Base-by-base conservation (phyloP, 1,140 invertebrate genomes). In the Brachystomella parvula region DNA sequence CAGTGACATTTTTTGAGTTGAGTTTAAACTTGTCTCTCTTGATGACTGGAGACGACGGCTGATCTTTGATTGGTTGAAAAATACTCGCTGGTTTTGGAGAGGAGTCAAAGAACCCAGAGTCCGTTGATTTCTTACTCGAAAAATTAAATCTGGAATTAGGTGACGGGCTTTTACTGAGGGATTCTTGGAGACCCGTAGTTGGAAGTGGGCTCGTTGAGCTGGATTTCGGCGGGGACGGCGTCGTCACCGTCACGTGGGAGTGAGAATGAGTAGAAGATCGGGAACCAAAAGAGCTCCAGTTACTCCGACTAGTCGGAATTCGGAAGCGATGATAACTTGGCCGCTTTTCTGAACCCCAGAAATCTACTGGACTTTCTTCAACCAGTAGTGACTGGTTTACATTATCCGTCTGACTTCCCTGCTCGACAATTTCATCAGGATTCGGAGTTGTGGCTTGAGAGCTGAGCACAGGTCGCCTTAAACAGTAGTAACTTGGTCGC, bases 81-180 rank as follows among this genome's bases (percentile, higher is more conserved):
- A 12, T 44, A 9, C n/a, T 44, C 39, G 39, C 39, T 44, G 39
- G n/a, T n/a, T n/a, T n/a, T n/a, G 3, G 9, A 53, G 15, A 19
- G 12, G 49, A 53, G 12, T 53, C 49, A 24, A 26, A 53, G 49
- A 53, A 53, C 24, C 49, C 49, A 53, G 49, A 53, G 49, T 53
- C 49, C 6, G 15, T 53, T 15, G 49, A 53, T 53, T 53, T 53
- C 12, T 53, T 53, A 53, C 49, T 53, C 12, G n/a, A 44, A 9
- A n/a, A 44, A 12, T 44, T n/a, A 9, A 44, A 44, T 44, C 39
- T 9, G n/a, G 39, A 44, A n/a, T 19, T 39, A 39, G 19, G 6
- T 39, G 35, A 6, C 6, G 35, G 35, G 35, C 35, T 39, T 39
- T 39, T 39, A 19, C 35, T 39, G 19, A 39, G n/a, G n/a, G n/a